Evolutionary conservation across 2,797 vertebrate species (phyloP).

Genomic region (Malurus leucopterus): DNA sequence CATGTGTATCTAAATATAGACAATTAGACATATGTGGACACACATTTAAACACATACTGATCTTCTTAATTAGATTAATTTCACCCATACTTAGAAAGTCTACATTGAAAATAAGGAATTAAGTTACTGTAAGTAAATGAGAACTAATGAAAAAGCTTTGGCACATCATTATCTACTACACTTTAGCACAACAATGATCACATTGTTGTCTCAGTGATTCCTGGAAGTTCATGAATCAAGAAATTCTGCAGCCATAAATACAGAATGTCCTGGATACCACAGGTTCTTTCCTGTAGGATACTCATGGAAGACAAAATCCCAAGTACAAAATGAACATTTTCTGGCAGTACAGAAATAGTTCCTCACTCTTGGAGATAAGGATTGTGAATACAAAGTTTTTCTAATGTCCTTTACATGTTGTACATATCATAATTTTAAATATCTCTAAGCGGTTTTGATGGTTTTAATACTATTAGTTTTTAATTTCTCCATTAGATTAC

Average conservation of each 20-base stretch:
- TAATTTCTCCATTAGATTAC: background rate
- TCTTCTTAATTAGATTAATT: background rate
- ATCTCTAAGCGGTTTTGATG: background rate
- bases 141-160: background rate
- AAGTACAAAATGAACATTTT: background rate
- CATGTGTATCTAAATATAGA: background rate
- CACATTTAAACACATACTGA: background rate
- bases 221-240: background rate
- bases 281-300: background rate
- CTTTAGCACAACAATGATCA: background rate
- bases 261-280: accelerated
- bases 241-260: background rate
- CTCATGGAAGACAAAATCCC: accelerated
- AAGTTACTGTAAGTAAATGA: background rate
- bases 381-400: background rate
- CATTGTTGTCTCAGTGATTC: background rate
- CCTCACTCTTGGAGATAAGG: background rate
- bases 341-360: background rate
- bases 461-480: background rate
- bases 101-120: background rate
- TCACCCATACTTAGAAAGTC: background rate
- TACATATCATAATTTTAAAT: background rate
- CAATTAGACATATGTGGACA: background rate
- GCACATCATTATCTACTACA: no score
- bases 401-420: background rate